Conservation (phyloP, 2,888 invertebrate species). For the Epinotia ramella region DNA sequence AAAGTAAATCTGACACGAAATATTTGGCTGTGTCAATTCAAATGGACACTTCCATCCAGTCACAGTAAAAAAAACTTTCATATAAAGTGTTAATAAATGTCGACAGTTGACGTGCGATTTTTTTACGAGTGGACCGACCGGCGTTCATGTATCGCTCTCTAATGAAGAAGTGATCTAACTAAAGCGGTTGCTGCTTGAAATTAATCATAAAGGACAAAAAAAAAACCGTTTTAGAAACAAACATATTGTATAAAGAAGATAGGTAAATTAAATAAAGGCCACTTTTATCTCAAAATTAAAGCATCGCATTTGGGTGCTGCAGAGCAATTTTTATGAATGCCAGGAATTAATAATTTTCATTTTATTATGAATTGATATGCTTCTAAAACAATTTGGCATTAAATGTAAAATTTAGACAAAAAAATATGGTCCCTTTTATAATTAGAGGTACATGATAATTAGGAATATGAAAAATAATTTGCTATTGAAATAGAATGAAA, state of each 20-base stretch:
- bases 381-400: no score
- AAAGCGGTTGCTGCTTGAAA: background rate
- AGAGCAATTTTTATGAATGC: no score
- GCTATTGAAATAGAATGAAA: background rate
- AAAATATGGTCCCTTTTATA: no score
- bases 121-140: conserved; percentile 7
- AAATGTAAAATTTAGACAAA: no score
- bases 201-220: background rate
- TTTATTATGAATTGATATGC: background rate
- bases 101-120: conserved; percentile 33
- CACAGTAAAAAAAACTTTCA: conserved; percentile 15
- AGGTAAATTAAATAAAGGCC: background rate
- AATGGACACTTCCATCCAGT: conserved; percentile 19
- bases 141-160: conserved; percentile 4
- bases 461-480: background rate
- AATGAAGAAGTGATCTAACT: conserved; percentile 16
- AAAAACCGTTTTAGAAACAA: background rate
- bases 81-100: conserved; percentile 25
- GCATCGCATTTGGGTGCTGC: background rate
- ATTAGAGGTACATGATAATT: no score
- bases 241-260: background rate
- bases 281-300: background rate
- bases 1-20: conserved; percentile 38
- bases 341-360: background rate
- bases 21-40: conserved; percentile 19